A percentile compares a stretch with the other conserved stretches of the same genome.
Conservation (phyloP, 2,113 vertebrate genomes). For the Hemiscyllium ocellatum region DNA sequence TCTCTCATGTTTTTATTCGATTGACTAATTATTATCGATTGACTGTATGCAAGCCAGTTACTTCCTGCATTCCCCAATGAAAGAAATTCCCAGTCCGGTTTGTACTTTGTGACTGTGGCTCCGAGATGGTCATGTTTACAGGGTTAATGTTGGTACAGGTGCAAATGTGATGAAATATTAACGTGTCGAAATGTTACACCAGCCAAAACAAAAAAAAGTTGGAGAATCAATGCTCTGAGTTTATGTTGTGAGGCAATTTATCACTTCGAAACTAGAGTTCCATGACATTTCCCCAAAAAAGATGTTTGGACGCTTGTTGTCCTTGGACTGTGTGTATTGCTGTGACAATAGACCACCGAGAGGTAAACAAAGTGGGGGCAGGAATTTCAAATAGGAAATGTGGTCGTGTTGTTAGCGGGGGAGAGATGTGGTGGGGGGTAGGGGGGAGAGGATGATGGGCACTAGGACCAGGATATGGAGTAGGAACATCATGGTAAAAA, state of each 20-base stretch:
- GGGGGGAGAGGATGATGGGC: neutral
- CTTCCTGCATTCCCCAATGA: neutral
- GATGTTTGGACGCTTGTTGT: neutral
- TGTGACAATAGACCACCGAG: neutral
- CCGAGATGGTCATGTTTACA: neutral
- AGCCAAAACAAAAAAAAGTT: neutral
- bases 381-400: neutral
- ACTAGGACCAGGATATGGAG: conserved; percentile 5
- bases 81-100: neutral
- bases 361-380: neutral
- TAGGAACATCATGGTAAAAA: neutral
- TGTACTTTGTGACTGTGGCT: neutral
- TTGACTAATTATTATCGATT: neutral
- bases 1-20: neutral
- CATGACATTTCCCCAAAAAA: neutral
- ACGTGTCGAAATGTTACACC: neutral
- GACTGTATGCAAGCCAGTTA: neutral
- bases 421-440: neutral
- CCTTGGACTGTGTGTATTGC: neutral
- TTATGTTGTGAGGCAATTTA: neutral
- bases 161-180: neutral
- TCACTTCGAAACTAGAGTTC: neutral
- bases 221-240: neutral
- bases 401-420: too few relatives aligned
- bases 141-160: neutral